A percentile compares a stretch with the other conserved stretches of the same genome.
These are phyloP conservation scores for Ivindomyrus marchei DNA, from an alignment of 2,113 vertebrate species.

Conservation along the genomic window DNA sequence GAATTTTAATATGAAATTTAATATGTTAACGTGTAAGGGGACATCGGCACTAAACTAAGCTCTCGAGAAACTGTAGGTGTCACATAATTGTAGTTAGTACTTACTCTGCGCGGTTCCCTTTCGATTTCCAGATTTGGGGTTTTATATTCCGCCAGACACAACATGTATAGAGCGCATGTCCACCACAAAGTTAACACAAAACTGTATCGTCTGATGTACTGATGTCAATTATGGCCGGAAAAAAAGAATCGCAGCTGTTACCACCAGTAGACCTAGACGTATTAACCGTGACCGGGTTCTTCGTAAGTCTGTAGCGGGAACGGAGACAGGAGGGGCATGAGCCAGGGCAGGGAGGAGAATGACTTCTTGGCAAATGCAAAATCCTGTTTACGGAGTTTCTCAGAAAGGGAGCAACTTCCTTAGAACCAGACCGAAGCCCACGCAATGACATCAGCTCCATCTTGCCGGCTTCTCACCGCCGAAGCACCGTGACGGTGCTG, in stretches of 20 bases:
- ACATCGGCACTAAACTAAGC: not conserved
- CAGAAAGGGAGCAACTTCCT: not conserved
- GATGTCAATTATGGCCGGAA: not conserved
- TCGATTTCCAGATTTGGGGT: not conserved
- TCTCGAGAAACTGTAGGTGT: not conserved
- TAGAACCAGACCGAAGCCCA: not conserved
- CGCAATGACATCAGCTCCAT: not conserved
- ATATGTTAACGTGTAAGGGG: not conserved
- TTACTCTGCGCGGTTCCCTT: not conserved
- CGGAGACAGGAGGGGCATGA: not conserved
- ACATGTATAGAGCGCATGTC: not conserved
- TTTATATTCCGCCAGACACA: not conserved
- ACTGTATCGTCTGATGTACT: not conserved
- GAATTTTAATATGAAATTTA: not conserved
- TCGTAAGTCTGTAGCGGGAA: not conserved
- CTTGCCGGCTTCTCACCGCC: not conserved
- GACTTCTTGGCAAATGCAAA: not conserved
- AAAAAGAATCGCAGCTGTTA: not conserved
- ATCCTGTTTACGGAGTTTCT: not conserved
- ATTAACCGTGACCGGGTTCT: not conserved
- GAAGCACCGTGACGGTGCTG: not conserved
- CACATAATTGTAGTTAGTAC: not conserved
- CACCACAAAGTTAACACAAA: not conserved
- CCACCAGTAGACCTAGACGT: not conserved
- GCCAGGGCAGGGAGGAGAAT: not conserved